phyloP scores from a whole-genome alignment of 2,797 vertebrate genomes.

The Lepilemur septentrionalis region DNA sequence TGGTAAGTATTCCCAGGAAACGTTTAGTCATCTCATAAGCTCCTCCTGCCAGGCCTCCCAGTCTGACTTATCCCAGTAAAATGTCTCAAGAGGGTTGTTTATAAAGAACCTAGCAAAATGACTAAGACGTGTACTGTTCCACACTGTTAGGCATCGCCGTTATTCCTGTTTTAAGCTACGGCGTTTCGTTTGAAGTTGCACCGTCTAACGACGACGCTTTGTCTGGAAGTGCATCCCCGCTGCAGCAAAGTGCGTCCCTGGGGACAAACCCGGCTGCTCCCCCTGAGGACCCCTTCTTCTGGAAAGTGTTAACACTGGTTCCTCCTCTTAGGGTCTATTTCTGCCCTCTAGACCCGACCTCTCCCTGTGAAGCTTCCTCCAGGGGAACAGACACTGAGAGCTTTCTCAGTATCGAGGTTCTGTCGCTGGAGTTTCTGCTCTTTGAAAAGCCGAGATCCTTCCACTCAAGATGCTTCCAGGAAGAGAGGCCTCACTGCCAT shows the following conservation, averaged over 20 bases:
- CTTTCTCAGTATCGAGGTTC: neutral
- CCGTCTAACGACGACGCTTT: neutral
- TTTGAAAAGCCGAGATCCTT: neutral
- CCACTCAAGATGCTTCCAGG: neutral
- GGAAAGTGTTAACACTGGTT: neutral
- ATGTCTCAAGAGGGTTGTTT: neutral
- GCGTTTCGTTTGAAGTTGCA: neutral
- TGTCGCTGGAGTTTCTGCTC: neutral
- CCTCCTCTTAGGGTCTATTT: neutral
- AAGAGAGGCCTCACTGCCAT: neutral
- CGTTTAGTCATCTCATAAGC: neutral
- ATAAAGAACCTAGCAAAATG: neutral
- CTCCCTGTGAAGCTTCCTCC: neutral
- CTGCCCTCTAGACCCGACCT: neutral
- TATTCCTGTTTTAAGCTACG: neutral
- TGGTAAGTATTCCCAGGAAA: neutral
- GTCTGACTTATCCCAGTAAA: neutral
- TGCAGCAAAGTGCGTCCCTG: accelerated
- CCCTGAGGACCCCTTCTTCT: neutral
- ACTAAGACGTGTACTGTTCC: neutral
- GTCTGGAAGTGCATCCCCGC: neutral
- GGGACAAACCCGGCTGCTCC: neutral
- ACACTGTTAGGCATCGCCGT: neutral
- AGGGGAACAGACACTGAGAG: neutral
- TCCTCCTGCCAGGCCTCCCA: neutral